Evolutionary conservation across 1,140 invertebrate species (phyloP).

Genomic region (Subanguina moxae): DNA sequence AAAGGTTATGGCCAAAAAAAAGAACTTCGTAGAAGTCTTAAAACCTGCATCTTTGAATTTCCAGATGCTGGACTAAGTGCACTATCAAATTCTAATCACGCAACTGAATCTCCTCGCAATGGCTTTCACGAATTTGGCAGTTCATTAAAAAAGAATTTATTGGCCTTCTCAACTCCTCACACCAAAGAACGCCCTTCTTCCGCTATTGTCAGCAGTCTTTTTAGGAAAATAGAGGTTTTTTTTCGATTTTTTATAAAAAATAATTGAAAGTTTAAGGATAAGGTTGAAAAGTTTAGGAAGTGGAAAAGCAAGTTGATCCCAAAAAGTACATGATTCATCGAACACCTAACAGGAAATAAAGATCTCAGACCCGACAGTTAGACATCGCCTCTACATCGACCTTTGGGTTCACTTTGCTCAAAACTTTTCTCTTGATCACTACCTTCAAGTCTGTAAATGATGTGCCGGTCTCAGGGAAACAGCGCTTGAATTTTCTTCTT

Average conservation of each 20-base stretch:
- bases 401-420: too few relatives aligned
- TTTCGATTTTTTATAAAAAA: neutral
- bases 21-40: too few relatives aligned
- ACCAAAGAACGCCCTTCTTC: conserved; percentile 2
- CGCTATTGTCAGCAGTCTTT: conserved; percentile 10
- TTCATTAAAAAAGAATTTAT: neutral
- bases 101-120: neutral
- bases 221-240: conserved; percentile 10
- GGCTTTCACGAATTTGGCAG: neutral
- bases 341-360: neutral
- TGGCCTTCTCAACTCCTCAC: neutral
- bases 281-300: neutral
- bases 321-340: conserved; percentile 12
- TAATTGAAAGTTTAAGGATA: neutral
- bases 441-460: too few relatives aligned
- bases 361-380: too few relatives aligned
- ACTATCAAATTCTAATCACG: neutral
- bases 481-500: too few relatives aligned
- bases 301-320: conserved; percentile 12
- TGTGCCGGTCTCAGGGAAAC: too few relatives aligned
- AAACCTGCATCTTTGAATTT: too few relatives aligned
- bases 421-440: too few relatives aligned
- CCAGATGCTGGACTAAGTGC: neutral
- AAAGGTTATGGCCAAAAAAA: too few relatives aligned
- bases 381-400: too few relatives aligned